Base-by-base conservation (phyloP, 2,888 invertebrate genomes). In the Argyra leucocephala region DNA sequence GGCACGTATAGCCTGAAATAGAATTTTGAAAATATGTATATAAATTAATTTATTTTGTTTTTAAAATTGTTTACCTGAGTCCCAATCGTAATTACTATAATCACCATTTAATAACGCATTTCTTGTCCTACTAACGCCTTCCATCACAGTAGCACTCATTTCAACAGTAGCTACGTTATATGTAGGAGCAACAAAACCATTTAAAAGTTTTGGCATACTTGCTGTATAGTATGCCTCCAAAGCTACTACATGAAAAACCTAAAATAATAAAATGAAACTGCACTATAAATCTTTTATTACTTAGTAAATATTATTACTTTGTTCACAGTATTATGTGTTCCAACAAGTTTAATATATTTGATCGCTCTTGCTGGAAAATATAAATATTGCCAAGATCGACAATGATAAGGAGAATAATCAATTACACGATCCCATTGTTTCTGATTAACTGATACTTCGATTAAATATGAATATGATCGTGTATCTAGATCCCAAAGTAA, bases 21-120 rank as follows among this genome's bases (percentile, higher is more conserved):
- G 5, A 48, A 48, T 48, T n/a, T n/a, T 18, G 18, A 48, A 18
- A n/a, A 48, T 3, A 31, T 10, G 31, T 31, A 2, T 18, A 48
- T 48, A 15, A 15, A 5, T 18, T 48, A 48, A n/a, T 2, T 37
- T 26, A 4, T 26, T 26, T 6, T 26, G 26, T 31, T 31, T 15
- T 5, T 15, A 6, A 48, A 15, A 18, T n/a, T n/a, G 1, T 5
- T 48, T 48, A 48, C 48, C 97, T 65, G 91, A 92, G 81, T 99
- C 98, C 97, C 97, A 98, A 82, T 98, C 96, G 80, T 98, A 99
- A 81, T 92, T 90, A 74, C 88, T 86, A 65, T 87, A 92, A 79
- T 98, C 95, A 18, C 98, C 98, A 83, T 99, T 97, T 67, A 99
- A 84, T 15, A 99, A 84, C 1, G 96, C 93, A 83, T 99, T 96